A percentile compares a stretch with the other conserved stretches of the same genome.
These are phyloP conservation scores for Scatophagus argus DNA, from an alignment of 2,113 vertebrate species.

Conservation along the genomic window DNA sequence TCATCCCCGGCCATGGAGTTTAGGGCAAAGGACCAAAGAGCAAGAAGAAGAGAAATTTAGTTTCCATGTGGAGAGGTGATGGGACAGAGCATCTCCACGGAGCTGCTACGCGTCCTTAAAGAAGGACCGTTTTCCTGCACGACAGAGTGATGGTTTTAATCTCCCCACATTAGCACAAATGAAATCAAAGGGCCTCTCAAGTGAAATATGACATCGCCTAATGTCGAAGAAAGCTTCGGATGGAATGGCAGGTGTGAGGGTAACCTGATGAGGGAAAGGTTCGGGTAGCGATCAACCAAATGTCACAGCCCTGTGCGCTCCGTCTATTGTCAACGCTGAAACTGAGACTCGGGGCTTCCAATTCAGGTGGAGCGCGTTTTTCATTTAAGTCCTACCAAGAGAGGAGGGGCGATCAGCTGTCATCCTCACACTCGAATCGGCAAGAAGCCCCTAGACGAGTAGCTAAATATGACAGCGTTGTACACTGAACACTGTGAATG, in stretches of 20 bases:
- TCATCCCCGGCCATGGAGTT: constrained; percentile 66
- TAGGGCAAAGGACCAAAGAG: constrained; percentile 49
- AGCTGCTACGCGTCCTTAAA: not conserved
- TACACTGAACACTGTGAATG: constrained; percentile 3
- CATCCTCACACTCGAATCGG: constrained; percentile 56
- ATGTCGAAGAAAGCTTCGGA: too few species aligned
- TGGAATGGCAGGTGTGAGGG: not conserved
- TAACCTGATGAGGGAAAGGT: constrained; percentile 21
- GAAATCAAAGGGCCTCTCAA: constrained; percentile 1
- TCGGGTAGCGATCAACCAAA: constrained; percentile 28
- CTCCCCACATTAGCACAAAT: constrained; percentile 21
- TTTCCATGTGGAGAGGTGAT: constrained; percentile 12
- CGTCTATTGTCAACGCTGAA: constrained; percentile 62
- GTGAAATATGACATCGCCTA: not conserved
- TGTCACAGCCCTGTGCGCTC: constrained; percentile 43
- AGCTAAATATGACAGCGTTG: constrained; percentile 23
- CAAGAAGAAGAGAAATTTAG: not conserved
- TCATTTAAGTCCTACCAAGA: constrained; percentile 62
- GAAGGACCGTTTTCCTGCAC: not conserved
- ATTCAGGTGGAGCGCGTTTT: constrained; percentile 66
- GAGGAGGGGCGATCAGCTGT: constrained; percentile 79
- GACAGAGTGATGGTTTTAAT: not conserved
- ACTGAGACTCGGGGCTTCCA: constrained; percentile 41
- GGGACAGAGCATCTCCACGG: constrained; percentile 24
- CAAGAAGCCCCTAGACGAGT: constrained; percentile 34